These are phyloP conservation scores for Drosophila macrospina DNA, from an alignment of 2,888 invertebrate genomes.

Conservation along the genomic window DNA sequence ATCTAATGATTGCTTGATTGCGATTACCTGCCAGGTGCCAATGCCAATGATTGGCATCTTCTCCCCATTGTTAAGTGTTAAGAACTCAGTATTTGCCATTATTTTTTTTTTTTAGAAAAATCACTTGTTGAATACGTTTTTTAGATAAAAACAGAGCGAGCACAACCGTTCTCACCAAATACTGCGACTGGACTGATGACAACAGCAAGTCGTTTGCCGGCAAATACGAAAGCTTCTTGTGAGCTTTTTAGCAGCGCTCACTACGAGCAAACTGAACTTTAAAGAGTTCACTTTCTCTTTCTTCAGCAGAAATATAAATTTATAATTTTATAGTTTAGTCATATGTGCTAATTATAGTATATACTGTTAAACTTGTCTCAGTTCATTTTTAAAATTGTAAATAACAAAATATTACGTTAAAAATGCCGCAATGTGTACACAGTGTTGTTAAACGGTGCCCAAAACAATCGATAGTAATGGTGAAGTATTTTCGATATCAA, in stretches of 20 bases:
- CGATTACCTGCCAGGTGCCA: slow-evolving; percentile 91
- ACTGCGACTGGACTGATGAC: slow-evolving; percentile 25
- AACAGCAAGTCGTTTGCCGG: slow-evolving; percentile 13
- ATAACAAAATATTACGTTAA: neutral
- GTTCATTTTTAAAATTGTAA: too few relatives aligned
- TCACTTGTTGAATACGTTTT: slow-evolving; percentile 37
- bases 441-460: slow-evolving; percentile 13
- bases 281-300: neutral
- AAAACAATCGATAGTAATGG: neutral
- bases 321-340: too few relatives aligned
- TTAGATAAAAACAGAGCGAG: neutral
- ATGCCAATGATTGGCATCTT: slow-evolving; percentile 91
- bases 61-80: slow-evolving; percentile 86
- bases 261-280: neutral
- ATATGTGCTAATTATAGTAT: neutral
- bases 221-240: neutral
- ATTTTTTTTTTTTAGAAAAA: slow-evolving; percentile 11
- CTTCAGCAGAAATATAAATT: too few relatives aligned
- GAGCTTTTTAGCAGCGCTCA: slow-evolving; percentile 7
- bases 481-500: slow-evolving; percentile 31
- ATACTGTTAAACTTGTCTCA: too few relatives aligned
- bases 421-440: neutral
- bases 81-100: slow-evolving; percentile 64
- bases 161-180: slow-evolving; percentile 28
- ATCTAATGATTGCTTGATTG: neutral